Base-by-base conservation (phyloP, 2,888 invertebrate genomes). In the Pollenia amentaria region DNA sequence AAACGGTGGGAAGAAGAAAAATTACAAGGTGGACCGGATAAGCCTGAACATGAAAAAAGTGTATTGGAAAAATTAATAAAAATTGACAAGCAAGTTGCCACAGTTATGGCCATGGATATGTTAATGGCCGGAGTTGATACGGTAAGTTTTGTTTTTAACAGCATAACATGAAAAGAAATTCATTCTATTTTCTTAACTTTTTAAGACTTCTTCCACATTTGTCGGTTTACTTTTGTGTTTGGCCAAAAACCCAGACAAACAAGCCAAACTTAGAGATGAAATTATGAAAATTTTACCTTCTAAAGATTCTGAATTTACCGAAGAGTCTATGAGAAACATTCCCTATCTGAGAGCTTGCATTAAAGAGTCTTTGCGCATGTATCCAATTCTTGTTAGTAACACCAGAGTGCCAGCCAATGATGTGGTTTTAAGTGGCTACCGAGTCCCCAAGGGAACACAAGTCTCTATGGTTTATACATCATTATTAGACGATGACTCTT, bases 91-190 rank as follows among this genome's bases (percentile, higher is more conserved):
- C 94, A 94, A 90, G 94, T 95, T 10, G 96, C 96, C 0, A 90
- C 94, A 8, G 94, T 95, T 85, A 96, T 96, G 96, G 95, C 95
- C 1, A 94, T 95, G 90, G 96, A 96, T 90, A 95, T 96, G 95
- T 89, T 96, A 9, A 93, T 95, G 83, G 96, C 95, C 57, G 96
- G 96, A 78, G 95, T 96, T 29, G 96, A 97, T 90, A 96, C 96
- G 77, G 96, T 97, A 93, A 94, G 87, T 79, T n/a, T 16, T 18
- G 18, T 53, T 48, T 11, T 6, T 75, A 78, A 16, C 10, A 40
- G 4, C 8, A 42, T 11, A 21, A 29, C 29, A 29, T 0, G 6
- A 29, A 6, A 29, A 29, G 0, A 4, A 6, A 3, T 29, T 29
- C 12, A 44, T 3, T 4, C 18, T 48, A 16, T 91, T 89, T 95